Percentiles rank a stretch among this genome's conserved stretches.
These are phyloP conservation scores for Coryphaenoides rupestris DNA, from an alignment of 2,113 vertebrate species.

Conservation along the genomic window DNA sequence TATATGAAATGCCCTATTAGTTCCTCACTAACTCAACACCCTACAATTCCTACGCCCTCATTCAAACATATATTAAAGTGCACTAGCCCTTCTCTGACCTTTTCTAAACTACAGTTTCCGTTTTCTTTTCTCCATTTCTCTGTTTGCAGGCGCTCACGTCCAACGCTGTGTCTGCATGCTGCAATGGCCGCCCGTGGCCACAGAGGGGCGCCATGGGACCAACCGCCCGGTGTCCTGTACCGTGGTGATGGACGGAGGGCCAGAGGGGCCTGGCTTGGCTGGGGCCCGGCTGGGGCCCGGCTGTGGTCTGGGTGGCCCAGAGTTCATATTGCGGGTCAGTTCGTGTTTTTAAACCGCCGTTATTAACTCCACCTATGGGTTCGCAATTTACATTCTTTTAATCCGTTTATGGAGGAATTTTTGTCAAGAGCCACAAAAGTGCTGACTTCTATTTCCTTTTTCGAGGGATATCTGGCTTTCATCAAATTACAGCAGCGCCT, in stretches of 20 bases:
- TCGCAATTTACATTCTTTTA: constrained; percentile 78
- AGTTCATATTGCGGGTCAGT: constrained; percentile 92
- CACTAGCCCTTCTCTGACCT: no score
- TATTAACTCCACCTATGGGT: constrained; percentile 79
- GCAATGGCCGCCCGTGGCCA: constrained; percentile 82
- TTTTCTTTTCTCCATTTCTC: no score
- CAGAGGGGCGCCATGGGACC: constrained; percentile 91
- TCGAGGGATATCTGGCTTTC: constrained; percentile 84
- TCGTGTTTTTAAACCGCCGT: constrained; percentile 83
- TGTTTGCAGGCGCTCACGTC: constrained; percentile 30
- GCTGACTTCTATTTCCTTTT: constrained; percentile 90
- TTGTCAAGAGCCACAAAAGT: constrained; percentile 85
- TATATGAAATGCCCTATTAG: no score
- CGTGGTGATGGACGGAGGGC: constrained; percentile 80
- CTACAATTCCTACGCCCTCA: no score
- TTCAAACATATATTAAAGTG: no score
- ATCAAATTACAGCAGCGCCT: constrained; percentile 88
- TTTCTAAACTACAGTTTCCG: neutral
- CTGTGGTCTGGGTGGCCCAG: constrained; percentile 78
- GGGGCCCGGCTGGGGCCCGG: no score
- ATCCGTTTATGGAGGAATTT: constrained; percentile 77
- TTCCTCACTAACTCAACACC: no score
- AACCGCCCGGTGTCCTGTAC: constrained; percentile 76
- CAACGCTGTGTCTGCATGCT: constrained; percentile 54
- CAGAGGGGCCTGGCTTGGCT: constrained; percentile 73